Conservation (phyloP, 2,888 invertebrate genomes). For the Callyntrura guangdongensis region DNA sequence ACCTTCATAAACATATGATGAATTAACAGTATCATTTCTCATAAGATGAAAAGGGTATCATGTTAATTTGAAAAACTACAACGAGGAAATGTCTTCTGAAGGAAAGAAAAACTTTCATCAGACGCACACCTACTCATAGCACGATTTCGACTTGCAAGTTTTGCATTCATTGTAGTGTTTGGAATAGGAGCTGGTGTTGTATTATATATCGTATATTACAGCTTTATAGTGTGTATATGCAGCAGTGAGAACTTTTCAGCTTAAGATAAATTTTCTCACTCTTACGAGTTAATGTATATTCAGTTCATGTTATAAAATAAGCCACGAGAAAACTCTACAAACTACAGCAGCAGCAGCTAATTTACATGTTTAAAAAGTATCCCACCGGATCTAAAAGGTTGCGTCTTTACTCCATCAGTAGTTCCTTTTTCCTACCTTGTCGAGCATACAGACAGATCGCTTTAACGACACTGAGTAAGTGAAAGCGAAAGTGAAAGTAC, state of each 20-base stretch:
- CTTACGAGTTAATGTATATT: neutral
- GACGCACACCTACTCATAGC: neutral
- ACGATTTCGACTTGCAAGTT: neutral
- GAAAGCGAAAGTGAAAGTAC: neutral
- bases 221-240: neutral
- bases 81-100: constrained; percentile 37
- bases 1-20: neutral
- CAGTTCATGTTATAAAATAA: neutral
- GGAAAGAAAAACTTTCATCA: constrained; percentile 58
- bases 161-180: neutral
- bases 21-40: constrained; percentile 7
- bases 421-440: constrained; percentile 18
- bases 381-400: constrained; percentile 15
- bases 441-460: neutral
- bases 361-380: constrained; percentile 70
- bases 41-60: constrained; percentile 31
- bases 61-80: constrained; percentile 64
- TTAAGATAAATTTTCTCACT: constrained; percentile 54
- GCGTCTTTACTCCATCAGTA: constrained; percentile 34
- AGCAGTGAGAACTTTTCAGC: constrained; percentile 48
- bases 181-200: neutral
- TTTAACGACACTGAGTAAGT: constrained; percentile 7
- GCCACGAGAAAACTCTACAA: constrained; percentile 11
- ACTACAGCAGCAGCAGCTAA: constrained; percentile 47
- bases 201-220: neutral